A percentile compares a stretch with the other conserved stretches of the same genome.
These are phyloP conservation scores for Myotis planiceps DNA, from an alignment of 2,797 vertebrate species.

Conservation along the genomic window DNA sequence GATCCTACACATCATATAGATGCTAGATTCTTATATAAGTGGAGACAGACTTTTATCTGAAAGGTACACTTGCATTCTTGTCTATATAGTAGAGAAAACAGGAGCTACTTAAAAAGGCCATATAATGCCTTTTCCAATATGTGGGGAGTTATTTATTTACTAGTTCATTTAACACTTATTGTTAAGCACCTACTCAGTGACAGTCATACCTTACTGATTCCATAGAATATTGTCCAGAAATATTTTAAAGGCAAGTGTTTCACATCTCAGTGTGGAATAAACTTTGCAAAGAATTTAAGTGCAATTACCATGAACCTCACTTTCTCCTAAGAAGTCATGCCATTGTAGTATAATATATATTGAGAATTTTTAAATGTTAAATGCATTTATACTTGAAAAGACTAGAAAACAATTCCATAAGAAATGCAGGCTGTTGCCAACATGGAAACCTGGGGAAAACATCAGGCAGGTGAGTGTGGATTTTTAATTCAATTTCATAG, in stretches of 20 bases:
- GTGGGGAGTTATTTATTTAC: neutral
- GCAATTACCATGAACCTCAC: neutral
- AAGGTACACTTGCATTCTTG: neutral
- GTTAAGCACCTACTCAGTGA: neutral
- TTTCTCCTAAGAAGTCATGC: neutral
- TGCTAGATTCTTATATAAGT: neutral
- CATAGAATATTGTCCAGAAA: neutral
- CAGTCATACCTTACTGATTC: neutral
- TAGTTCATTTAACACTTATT: neutral
- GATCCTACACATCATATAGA: neutral
- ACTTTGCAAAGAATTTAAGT: slow-evolving; percentile 7
- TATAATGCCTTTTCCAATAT: neutral
- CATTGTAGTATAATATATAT: neutral
- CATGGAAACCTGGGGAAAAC: neutral
- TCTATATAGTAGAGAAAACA: neutral
- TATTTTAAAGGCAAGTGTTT: neutral
- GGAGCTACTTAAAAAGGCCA: neutral
- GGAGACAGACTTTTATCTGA: neutral
- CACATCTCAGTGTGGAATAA: neutral
- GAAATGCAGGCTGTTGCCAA: neutral
- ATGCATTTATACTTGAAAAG: slow-evolving; percentile 32
- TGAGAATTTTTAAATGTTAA: neutral
- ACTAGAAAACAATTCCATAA: slow-evolving; percentile 24
- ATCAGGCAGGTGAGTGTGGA: neutral
- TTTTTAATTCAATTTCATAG: neutral